Evolutionary conservation across 2,888 invertebrate genomes (phyloP).

Genomic region (Chrysodeixis includens): DNA sequence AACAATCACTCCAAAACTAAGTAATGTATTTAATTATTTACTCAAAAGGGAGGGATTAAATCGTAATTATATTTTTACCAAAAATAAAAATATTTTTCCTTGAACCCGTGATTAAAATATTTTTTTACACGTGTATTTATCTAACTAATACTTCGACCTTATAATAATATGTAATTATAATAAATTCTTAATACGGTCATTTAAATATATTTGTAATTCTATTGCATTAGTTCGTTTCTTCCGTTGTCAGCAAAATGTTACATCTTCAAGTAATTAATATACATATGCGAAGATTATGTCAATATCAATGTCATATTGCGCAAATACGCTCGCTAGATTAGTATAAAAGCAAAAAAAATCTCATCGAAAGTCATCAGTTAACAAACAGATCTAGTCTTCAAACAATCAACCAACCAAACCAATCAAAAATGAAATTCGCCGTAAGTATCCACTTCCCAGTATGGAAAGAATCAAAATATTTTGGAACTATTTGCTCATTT

Average conservation of each 20-base stretch:
- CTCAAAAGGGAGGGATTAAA: no score
- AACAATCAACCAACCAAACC: constrained; percentile 1
- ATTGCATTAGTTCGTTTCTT: constrained; percentile 25
- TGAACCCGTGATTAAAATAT: no score
- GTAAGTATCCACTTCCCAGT: constrained; percentile 62
- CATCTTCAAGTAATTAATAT: constrained; percentile 63
- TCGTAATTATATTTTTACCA: no score
- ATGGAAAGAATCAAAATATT: neutral
- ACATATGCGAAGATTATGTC: constrained; percentile 68
- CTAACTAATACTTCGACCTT: no score
- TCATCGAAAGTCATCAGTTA: constrained; percentile 64
- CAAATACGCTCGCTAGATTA: constrained; percentile 61
- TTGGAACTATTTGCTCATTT: constrained; percentile 7
- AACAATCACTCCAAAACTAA: no score
- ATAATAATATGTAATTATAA: no score
- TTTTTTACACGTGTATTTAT: no score
- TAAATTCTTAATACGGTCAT: constrained; percentile 11
- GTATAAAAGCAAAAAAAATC: constrained; percentile 69
- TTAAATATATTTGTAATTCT: constrained; percentile 43
- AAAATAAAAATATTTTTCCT: no score
- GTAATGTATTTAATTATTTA: no score
- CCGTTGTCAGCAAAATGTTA: constrained; percentile 47
- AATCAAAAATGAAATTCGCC: constrained; percentile 72
- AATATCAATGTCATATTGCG: constrained; percentile 76
- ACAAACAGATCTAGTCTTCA: constrained; percentile 47